A percentile compares a stretch with the other conserved stretches of the same genome.
These are phyloP conservation scores for Andrena bicolor DNA, from an alignment of 2,888 invertebrate species.

Conservation along the genomic window DNA sequence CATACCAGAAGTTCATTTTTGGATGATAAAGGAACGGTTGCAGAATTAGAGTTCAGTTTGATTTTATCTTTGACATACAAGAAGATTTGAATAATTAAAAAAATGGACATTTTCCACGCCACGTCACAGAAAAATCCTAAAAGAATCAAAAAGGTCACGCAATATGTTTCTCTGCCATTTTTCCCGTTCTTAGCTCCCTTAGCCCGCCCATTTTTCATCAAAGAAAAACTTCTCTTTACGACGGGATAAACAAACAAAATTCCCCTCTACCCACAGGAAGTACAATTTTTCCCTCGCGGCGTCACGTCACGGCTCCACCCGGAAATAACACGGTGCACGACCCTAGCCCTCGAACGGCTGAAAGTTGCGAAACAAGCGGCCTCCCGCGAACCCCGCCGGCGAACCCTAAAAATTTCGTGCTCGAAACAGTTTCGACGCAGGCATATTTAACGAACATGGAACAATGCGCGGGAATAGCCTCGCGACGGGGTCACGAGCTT, in stretches of 20 bases:
- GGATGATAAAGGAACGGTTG: no score
- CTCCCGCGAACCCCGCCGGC: not conserved
- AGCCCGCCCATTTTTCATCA: no score
- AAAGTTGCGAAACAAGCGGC: slow-evolving; percentile 9
- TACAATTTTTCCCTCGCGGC: not conserved
- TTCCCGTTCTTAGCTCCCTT: no score
- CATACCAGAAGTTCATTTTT: no score
- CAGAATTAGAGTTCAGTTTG: not conserved
- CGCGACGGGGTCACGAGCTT: slow-evolving; percentile 51
- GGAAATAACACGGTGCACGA: not conserved
- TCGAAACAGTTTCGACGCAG: slow-evolving; percentile 46
- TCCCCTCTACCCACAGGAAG: not conserved
- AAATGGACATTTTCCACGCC: no score
- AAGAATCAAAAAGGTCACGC: no score
- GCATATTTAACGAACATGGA: slow-evolving; percentile 48
- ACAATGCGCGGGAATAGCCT: slow-evolving; percentile 37
- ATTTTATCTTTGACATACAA: not conserved
- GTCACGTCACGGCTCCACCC: not conserved
- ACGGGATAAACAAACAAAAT: no score
- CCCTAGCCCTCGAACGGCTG: not conserved
- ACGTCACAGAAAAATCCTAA: no score
- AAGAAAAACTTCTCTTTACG: no score
- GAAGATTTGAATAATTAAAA: no score
- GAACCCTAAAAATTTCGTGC: slow-evolving; percentile 26
- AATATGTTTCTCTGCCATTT: no score